phyloP scores from a whole-genome alignment of 2,888 invertebrate species.

The Erynnis tages region DNA sequence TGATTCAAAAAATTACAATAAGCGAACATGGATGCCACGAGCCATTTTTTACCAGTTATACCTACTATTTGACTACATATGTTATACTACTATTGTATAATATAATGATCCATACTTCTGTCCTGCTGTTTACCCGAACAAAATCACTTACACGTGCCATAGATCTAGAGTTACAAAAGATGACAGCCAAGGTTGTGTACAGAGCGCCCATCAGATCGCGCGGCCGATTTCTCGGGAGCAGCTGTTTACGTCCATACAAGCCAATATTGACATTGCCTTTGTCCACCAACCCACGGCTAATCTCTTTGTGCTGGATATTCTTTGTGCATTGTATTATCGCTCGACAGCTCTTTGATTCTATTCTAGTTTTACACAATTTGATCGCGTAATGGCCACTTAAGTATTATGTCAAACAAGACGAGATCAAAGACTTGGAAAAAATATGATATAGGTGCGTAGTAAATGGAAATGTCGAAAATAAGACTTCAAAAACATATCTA shows the following conservation, averaged over 20 bases:
- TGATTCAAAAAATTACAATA: too few species aligned
- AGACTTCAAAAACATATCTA: too few species aligned
- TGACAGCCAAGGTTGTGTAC: conserved; percentile 1
- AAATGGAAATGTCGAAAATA: too few species aligned
- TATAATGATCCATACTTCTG: too few species aligned
- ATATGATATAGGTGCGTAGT: too few species aligned
- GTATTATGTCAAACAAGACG: conserved; percentile 8
- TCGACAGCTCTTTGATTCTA: conserved; percentile 40
- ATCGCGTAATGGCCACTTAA: conserved; percentile 12
- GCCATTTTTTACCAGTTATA: too few species aligned
- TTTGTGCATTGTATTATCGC: conserved; percentile 50
- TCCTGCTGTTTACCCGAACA: too few species aligned
- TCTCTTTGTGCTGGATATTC: conserved; percentile 64
- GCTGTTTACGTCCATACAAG: conserved; percentile 67
- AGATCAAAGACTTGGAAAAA: conserved; percentile 4
- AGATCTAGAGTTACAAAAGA: neutral
- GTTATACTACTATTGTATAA: too few species aligned
- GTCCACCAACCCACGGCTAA: conserved; percentile 68
- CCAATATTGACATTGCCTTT: conserved; percentile 76
- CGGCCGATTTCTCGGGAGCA: conserved; percentile 62
- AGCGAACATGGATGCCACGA: too few species aligned
- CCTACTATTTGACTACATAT: too few species aligned
- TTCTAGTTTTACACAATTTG: conserved; percentile 23
- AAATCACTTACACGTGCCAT: too few species aligned
- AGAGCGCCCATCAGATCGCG: conserved; percentile 13